Evolutionary conservation across 2,888 invertebrate genomes (phyloP), one percentile per base, ranked within the genome.

Genomic region (Hydriomena furcata): DNA sequence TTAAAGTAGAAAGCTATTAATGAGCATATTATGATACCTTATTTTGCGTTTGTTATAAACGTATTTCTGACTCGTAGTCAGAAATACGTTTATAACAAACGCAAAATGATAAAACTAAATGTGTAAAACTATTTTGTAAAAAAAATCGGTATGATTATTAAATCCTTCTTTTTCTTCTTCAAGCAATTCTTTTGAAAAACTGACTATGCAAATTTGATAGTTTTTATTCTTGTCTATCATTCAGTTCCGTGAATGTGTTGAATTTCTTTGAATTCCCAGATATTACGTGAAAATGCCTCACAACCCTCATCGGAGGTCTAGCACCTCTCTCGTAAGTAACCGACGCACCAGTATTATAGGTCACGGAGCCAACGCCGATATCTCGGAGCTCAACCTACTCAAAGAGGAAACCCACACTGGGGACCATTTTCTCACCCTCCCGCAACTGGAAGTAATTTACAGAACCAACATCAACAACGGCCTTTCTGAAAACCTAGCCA

Each of bases 401-500:
- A 84, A 79, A 36, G 83, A 88, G 54, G 90, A 91, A 55, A 69
- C 73, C 0, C 74, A 77, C 58, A 85, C 81, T 0, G 90, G 87
- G 0, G 89, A 85, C 52, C 91, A 91, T 55, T 91, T 88, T 53
- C 77, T 91, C 2, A 76, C 84, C 0, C 81, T 84, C 1, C 64
- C 66, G 1, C 91, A 91, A 56, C 72, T 91, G 1, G 85, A 86
- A 58, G 71, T 71, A 5, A 75, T 91, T 2, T 90, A 89, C 61
- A 71, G 84, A 21, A 92, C 92, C 0, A 82, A 85, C 64, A 46
- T 90, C 7, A 65, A 66, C 23, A 76, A 78, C 53, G 94, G 94
- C 6, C 80, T 94, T 37, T 88, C 91, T 0, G 76, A 89, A 6
- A 76, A 68, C 12, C 74, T 91, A 45, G 94, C 94, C 0, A 80